Conservation (phyloP, 1,140 invertebrate genomes). For the Hestina assimilis region DNA sequence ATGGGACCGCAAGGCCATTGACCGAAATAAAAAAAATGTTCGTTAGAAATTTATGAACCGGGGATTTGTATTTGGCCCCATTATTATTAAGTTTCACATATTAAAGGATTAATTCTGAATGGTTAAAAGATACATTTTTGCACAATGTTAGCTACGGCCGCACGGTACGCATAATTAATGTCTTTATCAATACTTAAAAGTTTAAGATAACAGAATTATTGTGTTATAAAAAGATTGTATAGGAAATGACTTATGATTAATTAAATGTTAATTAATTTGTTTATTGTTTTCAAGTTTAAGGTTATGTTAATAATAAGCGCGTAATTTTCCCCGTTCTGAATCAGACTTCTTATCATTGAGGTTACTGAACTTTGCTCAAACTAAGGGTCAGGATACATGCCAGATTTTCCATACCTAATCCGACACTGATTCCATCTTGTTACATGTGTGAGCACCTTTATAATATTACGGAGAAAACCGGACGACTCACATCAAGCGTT, state of each 20-base stretch:
- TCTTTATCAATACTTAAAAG: background rate
- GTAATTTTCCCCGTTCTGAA: slow-evolving; percentile 29
- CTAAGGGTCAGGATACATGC: slow-evolving; percentile 22
- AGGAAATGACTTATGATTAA: too few relatives aligned
- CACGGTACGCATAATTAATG: background rate
- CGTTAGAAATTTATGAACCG: slow-evolving; percentile 54
- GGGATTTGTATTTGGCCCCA: slow-evolving; percentile 41
- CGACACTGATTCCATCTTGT: background rate
- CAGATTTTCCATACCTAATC: background rate
- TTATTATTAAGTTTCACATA: slow-evolving; percentile 16
- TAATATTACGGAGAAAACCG: too few relatives aligned
- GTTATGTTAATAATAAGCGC: slow-evolving; percentile 19
- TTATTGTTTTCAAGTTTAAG: slow-evolving; percentile 23
- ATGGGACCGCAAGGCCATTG: slow-evolving; percentile 64
- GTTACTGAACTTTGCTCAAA: slow-evolving; percentile 35
- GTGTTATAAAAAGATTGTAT: too few relatives aligned
- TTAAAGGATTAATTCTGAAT: background rate
- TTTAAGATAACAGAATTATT: background rate
- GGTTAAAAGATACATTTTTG: background rate
- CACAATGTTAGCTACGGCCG: background rate
- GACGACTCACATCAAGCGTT: too few relatives aligned
- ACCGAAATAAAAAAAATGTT: slow-evolving; percentile 66
- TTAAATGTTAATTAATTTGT: background rate
- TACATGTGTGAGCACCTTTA: too few relatives aligned
- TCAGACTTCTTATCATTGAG: slow-evolving; percentile 31